These are phyloP conservation scores for Rhaphigaster nebulosa DNA, from an alignment of 2,888 invertebrate species.

Conservation along the genomic window DNA sequence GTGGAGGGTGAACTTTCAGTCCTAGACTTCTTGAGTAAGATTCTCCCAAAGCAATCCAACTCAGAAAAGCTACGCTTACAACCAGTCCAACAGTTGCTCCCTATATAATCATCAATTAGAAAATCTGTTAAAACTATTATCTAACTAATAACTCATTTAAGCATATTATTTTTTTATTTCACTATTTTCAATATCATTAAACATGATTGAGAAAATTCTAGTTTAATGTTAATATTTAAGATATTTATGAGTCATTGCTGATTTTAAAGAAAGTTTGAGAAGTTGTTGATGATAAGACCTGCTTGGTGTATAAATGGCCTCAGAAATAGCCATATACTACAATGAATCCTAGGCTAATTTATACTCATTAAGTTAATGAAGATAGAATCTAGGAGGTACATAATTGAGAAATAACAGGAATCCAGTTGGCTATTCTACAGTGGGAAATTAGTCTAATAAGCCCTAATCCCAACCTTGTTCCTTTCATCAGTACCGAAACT, in stretches of 20 bases:
- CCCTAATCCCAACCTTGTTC: no score
- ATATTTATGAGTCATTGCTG: not conserved
- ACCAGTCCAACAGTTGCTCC: constrained; percentile 67
- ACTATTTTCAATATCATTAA: not conserved
- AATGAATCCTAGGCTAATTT: not conserved
- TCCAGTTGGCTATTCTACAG: no score
- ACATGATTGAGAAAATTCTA: not conserved
- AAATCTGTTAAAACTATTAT: not conserved
- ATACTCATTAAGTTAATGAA: no score
- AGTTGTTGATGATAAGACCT: not conserved
- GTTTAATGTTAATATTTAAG: not conserved
- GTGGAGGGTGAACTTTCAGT: constrained; percentile 64
- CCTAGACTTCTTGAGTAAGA: constrained; percentile 66
- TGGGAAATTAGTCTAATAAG: no score
- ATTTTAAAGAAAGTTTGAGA: not conserved
- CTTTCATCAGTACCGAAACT: no score
- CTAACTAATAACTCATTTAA: not conserved
- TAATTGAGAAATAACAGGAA: no score
- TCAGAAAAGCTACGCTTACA: constrained; percentile 66
- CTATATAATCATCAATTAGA: constrained; percentile 62
- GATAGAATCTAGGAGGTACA: no score
- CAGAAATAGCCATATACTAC: no score
- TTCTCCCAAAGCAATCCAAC: constrained; percentile 67
- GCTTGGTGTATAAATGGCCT: not conserved
- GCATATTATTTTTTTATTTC: not conserved